Evolutionary conservation across 2,797 vertebrate genomes (phyloP), one percentile per base, ranked within the genome.

Genomic region (Artibeus jamaicensis): DNA sequence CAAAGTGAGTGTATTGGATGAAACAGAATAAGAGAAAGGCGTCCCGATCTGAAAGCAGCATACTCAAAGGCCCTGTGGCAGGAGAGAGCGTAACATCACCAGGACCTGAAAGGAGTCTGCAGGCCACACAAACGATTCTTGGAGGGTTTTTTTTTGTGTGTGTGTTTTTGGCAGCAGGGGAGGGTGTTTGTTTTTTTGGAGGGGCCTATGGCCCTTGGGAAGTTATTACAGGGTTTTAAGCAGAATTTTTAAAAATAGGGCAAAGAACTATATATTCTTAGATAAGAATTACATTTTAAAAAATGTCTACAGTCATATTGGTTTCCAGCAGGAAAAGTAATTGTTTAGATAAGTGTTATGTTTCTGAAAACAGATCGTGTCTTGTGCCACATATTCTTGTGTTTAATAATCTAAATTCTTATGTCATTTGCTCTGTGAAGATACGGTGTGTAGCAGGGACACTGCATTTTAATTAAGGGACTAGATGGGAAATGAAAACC

Each of bases 341-440:
- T 87, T 93, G 32, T 94, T 95, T 59, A 92, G 76, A 16, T 62
- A 85, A 87, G 44, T 53, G 19, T 46, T 53, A 32, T 68, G 50
- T 92, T 89, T 96, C 94, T 96, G 82, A 95, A 93, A 96, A 92
- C 73, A 81, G 55, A 78, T 89, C 26, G 34, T 89, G 44, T 96
- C 9, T 92, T 93, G 21, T 87, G 87, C 39, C 29, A 76, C 46
- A 88, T 77, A 42, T 68, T 91, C 48, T 81, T 73, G 22, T 86
- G 74, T 87, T 93, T 90, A 92, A 76, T 85, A 84, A 89, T 95
- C 77, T 93, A 84, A 92, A 93, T 95, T 96, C 70, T 93, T 91
- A 55, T 34, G 67, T 92, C 90, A 74, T n/a, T 86, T 53, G 44
- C 74, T 97, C 55, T 55, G 78, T 96, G 94, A 84, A 89, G 67